Evolutionary conservation across 2,888 invertebrate species (phyloP).

Genomic region (Lasioglossum lativentre): DNA sequence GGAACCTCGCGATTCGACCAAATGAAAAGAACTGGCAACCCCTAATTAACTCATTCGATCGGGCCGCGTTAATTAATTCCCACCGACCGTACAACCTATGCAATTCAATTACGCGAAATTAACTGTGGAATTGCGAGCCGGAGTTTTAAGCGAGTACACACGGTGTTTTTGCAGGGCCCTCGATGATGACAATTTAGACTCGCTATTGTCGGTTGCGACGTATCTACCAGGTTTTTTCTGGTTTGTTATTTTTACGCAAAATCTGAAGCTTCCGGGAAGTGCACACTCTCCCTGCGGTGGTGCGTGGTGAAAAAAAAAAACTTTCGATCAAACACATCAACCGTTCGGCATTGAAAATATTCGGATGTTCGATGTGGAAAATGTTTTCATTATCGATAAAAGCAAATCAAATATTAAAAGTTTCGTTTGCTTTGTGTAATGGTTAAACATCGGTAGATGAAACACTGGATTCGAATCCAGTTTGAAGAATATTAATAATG

Average conservation of each 20-base stretch:
- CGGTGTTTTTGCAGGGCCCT: not conserved
- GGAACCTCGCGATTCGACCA: constrained; percentile 52
- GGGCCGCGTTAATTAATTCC: constrained; percentile 67
- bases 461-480: not conserved
- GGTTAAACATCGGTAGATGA: not conserved
- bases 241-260: not conserved
- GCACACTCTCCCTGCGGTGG: not conserved
- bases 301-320: not conserved
- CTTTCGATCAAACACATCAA: not conserved
- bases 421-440: not conserved
- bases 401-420: not conserved
- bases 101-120: constrained; percentile 63
- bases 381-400: not conserved
- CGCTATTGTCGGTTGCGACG: constrained; percentile 4
- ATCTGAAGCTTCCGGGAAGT: not conserved
- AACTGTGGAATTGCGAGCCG: constrained; percentile 21
- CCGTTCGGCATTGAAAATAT: not conserved
- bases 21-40: constrained; percentile 62
- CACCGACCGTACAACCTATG: constrained; percentile 44
- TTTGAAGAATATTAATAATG: not conserved
- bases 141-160: not conserved
- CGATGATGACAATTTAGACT: constrained; percentile 8
- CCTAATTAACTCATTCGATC: constrained; percentile 70
- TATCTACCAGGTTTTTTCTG: not conserved
- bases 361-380: not conserved